Evolutionary conservation across 2,888 invertebrate genomes (phyloP), one percentile per base, ranked within the genome.

Genomic region (Branchipolynoe longqiensis): DNA sequence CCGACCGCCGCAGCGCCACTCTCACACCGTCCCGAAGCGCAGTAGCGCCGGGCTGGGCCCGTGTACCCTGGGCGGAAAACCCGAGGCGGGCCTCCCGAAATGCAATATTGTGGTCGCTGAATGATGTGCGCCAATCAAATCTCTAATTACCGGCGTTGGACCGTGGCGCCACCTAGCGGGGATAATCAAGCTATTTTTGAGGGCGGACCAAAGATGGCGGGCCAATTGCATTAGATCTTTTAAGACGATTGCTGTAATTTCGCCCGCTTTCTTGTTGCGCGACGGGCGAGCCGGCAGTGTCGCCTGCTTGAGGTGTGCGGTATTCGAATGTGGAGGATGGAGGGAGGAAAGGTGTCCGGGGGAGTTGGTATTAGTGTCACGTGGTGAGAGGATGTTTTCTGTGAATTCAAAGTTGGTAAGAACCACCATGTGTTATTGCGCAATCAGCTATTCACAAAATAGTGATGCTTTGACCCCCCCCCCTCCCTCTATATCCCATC

Each of bases 161-260:
- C 78, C 78, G 48, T 78, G 78, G 78, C 25, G 4, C 48, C 78
- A 78, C 78, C 78, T 48, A 48, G 78, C 41, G 54, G 36, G n/a
- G 78, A 78, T 78, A 78, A 78, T 78, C 41, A 41, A 12, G 48
- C 22, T 25, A 78, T 78, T 78, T 78, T 73, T 73, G 73, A 1
- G 78, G 28, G 78, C 28, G 14, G 28, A 48, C 78, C 78, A 78
- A 48, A 41, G 78, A 48, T 48, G 48, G 31, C 48, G 31, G 48
- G 28, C 28, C 78, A 78, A 78, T 78, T 41, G 48, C 48, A 78
- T 78, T 78, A 78, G 78, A 78, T 41, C 78, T 78, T 73, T 69
- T 78, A 78, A 78, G 78, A 78, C 78, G 78, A 78, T 78, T 78
- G 78, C 78, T n/a, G 48, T 78, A 78, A 78, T 78, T 62, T 31